These are phyloP conservation scores for Malurus elegans DNA, from an alignment of 2,113 vertebrate genomes.

Conservation along the genomic window DNA sequence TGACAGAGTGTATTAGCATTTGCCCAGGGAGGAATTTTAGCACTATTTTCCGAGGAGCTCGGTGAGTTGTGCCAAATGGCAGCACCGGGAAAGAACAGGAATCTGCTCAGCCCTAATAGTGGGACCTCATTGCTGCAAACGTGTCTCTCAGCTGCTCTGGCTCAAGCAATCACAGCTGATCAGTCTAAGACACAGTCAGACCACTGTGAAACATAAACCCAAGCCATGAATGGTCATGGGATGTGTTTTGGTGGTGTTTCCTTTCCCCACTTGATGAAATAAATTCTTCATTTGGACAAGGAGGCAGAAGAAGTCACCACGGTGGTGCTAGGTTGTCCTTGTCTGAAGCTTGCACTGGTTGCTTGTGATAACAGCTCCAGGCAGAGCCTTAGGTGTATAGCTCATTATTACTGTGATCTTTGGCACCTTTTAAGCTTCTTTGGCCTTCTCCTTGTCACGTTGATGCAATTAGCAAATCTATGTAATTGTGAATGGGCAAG, in stretches of 20 bases:
- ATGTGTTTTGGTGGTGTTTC: background rate
- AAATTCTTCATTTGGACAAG: background rate
- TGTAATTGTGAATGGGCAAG: background rate
- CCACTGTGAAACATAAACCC: background rate
- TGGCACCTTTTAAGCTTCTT: background rate
- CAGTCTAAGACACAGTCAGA: background rate
- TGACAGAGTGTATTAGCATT: background rate
- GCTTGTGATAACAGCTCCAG: background rate
- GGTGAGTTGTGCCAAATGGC: fast-evolving
- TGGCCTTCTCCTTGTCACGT: background rate
- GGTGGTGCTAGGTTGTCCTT: background rate
- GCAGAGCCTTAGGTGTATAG: background rate
- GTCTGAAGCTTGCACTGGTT: background rate
- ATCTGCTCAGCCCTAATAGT: background rate
- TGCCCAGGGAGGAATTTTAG: background rate
- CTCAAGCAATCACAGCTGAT: background rate
- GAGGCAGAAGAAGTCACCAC: background rate
- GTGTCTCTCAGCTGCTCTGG: background rate
- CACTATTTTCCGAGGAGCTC: background rate
- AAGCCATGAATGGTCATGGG: background rate
- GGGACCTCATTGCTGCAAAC: background rate
- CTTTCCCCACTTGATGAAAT: background rate
- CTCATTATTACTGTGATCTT: fast-evolving
- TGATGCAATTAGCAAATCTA: background rate
- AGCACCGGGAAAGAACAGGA: background rate